Percentiles rank a stretch among this genome's conserved stretches.
Conservation (phyloP, 2,888 invertebrate species). For the Merodon equestris region DNA sequence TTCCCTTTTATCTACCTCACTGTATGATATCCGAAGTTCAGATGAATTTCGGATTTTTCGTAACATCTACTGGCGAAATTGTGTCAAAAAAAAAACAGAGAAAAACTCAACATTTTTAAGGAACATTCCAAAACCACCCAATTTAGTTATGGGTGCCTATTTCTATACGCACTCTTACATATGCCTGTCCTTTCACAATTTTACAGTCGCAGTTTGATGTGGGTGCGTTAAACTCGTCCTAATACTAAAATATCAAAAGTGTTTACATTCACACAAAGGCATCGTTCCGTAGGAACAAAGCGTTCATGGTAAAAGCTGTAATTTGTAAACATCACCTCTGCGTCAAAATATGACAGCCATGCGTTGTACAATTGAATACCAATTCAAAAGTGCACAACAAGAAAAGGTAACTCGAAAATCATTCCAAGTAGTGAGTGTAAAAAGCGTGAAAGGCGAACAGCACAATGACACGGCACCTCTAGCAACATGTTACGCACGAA, state of each 20-base stretch:
- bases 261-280: constrained; percentile 24
- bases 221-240: constrained; percentile 23
- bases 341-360: constrained; percentile 66
- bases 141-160: too few relatives aligned
- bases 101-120: too few relatives aligned
- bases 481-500: constrained; percentile 53
- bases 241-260: constrained; percentile 27
- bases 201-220: constrained; percentile 28
- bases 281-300: constrained; percentile 10
- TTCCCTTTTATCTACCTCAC: too few relatives aligned
- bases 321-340: constrained; percentile 65
- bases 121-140: too few relatives aligned
- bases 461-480: constrained; percentile 63
- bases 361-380: constrained; percentile 37
- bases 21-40: too few relatives aligned
- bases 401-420: constrained; percentile 21
- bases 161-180: too few relatives aligned
- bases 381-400: constrained; percentile 12
- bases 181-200: too few relatives aligned
- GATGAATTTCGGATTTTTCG: too few relatives aligned
- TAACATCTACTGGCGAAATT: too few relatives aligned
- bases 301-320: constrained; percentile 45
- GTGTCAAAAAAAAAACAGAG: too few relatives aligned
- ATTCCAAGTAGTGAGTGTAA: constrained; percentile 53
- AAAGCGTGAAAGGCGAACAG: constrained; percentile 65